phyloP scores from a whole-genome alignment of 2,888 invertebrate species.

The Allygus modestus region DNA sequence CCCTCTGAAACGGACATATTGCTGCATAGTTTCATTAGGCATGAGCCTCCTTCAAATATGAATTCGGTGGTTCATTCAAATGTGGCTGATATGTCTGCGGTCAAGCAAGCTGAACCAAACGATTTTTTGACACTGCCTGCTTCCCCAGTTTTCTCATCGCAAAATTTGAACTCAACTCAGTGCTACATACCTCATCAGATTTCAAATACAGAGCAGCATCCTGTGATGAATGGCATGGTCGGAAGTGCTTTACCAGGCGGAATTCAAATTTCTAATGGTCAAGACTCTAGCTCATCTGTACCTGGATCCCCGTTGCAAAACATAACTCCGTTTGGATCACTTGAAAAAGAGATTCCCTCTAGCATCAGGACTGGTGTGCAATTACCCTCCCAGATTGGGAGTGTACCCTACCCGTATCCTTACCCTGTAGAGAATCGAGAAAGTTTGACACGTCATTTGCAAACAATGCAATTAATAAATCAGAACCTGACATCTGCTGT shows the following conservation, averaged over 20 bases:
- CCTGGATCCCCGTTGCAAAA: neutral
- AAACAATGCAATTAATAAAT: neutral
- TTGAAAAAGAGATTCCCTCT: constrained; percentile 13
- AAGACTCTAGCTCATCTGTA: constrained; percentile 21
- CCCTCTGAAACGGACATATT: constrained; percentile 32
- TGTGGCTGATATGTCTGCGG: neutral
- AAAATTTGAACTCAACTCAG: neutral
- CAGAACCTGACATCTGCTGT: neutral
- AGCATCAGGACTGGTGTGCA: neutral
- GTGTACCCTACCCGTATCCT: neutral
- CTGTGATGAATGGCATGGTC: neutral
- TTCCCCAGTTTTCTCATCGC: neutral
- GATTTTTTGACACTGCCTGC: neutral
- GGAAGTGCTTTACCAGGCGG: neutral
- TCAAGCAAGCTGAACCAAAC: neutral
- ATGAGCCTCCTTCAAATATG: constrained; percentile 23
- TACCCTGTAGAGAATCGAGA: neutral
- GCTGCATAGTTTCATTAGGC: constrained; percentile 40
- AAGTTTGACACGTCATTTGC: neutral
- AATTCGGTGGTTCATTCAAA: neutral
- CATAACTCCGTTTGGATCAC: constrained; percentile 10
- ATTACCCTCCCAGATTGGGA: neutral
- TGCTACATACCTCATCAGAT: neutral
- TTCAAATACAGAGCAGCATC: neutral
- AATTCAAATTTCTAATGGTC: constrained; percentile 22